Evolutionary conservation across 2,888 invertebrate genomes (phyloP).

Genomic region (Pachydiplax longipennis): DNA sequence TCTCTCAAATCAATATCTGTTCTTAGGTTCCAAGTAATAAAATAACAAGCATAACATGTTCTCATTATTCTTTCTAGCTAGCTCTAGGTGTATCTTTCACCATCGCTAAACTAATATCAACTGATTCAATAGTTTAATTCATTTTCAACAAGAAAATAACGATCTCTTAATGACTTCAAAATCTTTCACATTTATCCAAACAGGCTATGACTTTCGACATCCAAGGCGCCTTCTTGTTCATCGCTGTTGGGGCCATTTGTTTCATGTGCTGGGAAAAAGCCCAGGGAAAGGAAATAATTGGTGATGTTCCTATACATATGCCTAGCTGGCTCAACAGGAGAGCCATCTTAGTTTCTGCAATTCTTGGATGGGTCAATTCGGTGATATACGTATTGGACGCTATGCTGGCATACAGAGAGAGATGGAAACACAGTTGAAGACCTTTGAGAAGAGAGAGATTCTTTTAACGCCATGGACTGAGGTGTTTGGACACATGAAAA

Average conservation of each 20-base stretch:
- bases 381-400: not conserved
- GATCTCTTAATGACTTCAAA: too few relatives aligned
- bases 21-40: too few relatives aligned
- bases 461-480: not conserved
- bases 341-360: not conserved
- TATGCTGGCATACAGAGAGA: not conserved
- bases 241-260: not conserved
- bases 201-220: conserved; percentile 18
- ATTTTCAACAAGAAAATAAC: too few relatives aligned
- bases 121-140: too few relatives aligned
- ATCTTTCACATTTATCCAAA: too few relatives aligned
- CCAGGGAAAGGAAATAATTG: not conserved
- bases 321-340: not conserved
- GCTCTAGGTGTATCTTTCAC: too few relatives aligned
- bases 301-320: not conserved
- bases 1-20: too few relatives aligned
- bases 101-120: too few relatives aligned
- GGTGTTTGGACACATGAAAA: not conserved
- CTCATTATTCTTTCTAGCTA: too few relatives aligned
- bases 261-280: conserved; percentile 22
- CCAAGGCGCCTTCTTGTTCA: not conserved
- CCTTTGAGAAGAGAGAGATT: not conserved
- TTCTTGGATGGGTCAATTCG: not conserved
- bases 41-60: too few relatives aligned
- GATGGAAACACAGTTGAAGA: not conserved